Conservation (phyloP, 1,140 invertebrate species). For the Oncopodura yosiiana region DNA sequence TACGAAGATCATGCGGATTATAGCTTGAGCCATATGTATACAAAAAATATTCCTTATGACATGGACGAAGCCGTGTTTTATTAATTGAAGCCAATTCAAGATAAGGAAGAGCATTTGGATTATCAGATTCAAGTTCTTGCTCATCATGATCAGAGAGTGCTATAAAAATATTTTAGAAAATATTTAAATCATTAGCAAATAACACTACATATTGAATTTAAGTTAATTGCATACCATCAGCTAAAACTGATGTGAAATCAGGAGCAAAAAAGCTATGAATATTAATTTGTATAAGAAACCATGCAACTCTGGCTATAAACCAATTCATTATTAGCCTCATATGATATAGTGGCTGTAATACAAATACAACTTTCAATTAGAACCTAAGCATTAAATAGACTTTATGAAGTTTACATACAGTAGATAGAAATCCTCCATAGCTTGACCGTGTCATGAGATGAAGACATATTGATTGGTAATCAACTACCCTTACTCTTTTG, state of each 20-base stretch:
- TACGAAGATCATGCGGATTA: no score
- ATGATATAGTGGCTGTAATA: slow-evolving; percentile 42
- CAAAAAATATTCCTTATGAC: slow-evolving; percentile 75
- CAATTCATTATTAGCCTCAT: slow-evolving; percentile 34
- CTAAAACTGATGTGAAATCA: slow-evolving; percentile 32
- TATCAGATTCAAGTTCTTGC: neutral
- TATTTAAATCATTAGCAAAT: no score
- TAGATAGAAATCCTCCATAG: slow-evolving; percentile 39
- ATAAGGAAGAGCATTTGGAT: slow-evolving; percentile 13
- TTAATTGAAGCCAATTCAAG: slow-evolving; percentile 48
- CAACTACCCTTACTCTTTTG: slow-evolving; percentile 69
- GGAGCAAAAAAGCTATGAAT: slow-evolving; percentile 32
- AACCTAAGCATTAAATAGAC: slow-evolving; percentile 10
- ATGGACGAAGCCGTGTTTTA: slow-evolving; percentile 64
- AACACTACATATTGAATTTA: neutral
- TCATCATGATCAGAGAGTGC: no score
- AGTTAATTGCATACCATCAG: slow-evolving; percentile 13
- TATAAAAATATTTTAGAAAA: no score
- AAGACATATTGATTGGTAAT: slow-evolving; percentile 78
- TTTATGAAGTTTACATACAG: slow-evolving; percentile 46
- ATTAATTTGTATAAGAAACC: slow-evolving; percentile 31
- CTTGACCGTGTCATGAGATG: slow-evolving; percentile 48
- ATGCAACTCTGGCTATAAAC: slow-evolving; percentile 30
- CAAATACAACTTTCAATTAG: slow-evolving; percentile 29
- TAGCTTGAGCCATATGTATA: slow-evolving; percentile 46